Base-by-base conservation (phyloP, 30 jellyfish, hydroid and myxozoan species). In the Turritopsis dohrnii region DNA sequence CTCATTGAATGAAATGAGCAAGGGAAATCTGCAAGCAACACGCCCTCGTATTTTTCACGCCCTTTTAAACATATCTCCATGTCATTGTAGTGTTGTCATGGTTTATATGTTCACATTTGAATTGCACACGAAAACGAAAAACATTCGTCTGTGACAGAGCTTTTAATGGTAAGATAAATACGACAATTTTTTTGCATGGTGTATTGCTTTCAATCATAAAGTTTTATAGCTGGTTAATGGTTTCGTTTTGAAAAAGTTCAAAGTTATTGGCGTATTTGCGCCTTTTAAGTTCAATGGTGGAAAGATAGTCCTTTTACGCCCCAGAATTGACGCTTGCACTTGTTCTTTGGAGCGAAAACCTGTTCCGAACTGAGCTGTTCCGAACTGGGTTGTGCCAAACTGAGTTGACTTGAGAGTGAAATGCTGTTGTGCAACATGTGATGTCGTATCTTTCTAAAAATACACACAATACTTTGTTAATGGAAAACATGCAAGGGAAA, bases 201-300 rank as follows among this genome's bases (percentile, higher is more conserved):
- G 5, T 41, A 41, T 41, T 41, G 5, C 60, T 13, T 13, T 41
- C 60, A 13, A 41, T 41, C 13, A 41, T 41, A 41, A n/a, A 41
- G 60, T 13, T 27, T 69, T 69, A 27, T 69, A 69, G 8, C 77
- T 69, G 28, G 23, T 69, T 69, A 69, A 69, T 8, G 77, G 77
- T 21, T 69, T 69, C 30, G 77, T 69, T 27, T 69, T 69, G 28
- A 69, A 69, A 69, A 69, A 69, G 77, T 69, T 69, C 77, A 69
- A 9, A 9, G 23, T 69, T n/a, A 69, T 69, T 69, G 77, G 77
- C 9, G 77, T 27, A 9, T 17, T 69, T 27, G 30, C 30, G 30
- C 30, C 30, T 27, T 69, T 69, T 21, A 1, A n/a, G 77, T 27
- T 69, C 31, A 69, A n/a, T 69, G 77, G 77, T 21, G 77, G 77